Conservation (phyloP, 2,113 vertebrate genomes). For the human (Homo sapiens) region DNA sequence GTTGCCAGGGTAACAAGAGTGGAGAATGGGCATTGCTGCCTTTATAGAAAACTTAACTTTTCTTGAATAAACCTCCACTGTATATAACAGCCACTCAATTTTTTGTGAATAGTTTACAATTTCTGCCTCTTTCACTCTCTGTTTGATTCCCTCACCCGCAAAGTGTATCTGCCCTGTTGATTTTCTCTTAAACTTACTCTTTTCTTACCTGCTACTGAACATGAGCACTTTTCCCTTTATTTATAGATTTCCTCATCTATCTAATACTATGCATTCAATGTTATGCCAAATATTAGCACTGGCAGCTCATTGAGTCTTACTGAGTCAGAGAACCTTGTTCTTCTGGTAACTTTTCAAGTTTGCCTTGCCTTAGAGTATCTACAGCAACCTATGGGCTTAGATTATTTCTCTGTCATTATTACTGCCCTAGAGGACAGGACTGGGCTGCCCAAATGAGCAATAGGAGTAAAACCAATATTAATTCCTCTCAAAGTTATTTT, state of each 20-base stretch:
- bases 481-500: neutral
- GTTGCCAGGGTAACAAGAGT: constrained; percentile 4
- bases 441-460: neutral
- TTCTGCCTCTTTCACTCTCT: neutral
- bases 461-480: neutral
- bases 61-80: neutral
- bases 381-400: neutral
- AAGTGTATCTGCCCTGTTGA: neutral
- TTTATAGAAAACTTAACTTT: neutral
- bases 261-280: neutral
- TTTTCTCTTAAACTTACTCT: neutral
- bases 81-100: neutral
- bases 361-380: neutral
- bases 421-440: neutral
- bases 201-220: neutral
- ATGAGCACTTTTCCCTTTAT: neutral
- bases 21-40: neutral
- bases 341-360: neutral
- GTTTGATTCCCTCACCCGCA: fast-evolving
- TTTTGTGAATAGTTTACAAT: neutral
- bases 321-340: neutral
- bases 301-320: neutral
- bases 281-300: neutral
- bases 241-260: neutral
- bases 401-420: neutral